A percentile compares a stretch with the other conserved stretches of the same genome.
phyloP scores from a whole-genome alignment of 2,797 vertebrate genomes.

The Arnoldichthys spilopterus region DNA sequence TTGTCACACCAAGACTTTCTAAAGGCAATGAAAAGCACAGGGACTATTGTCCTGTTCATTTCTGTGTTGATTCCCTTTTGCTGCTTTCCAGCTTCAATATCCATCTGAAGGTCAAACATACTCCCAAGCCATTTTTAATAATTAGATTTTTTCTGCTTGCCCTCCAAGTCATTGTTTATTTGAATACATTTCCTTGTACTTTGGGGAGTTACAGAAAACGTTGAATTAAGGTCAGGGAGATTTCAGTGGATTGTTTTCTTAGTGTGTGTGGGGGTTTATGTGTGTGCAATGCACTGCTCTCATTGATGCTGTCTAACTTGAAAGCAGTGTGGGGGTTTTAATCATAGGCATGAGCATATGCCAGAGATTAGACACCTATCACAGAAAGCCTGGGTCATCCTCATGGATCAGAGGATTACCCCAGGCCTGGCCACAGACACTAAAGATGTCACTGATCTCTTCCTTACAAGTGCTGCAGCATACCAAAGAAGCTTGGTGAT shows the following conservation, averaged over 20 bases:
- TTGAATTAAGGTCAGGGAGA: conserved; percentile 41
- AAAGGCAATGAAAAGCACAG: conserved; percentile 16
- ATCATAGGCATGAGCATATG: conserved; percentile 41
- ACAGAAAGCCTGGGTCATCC: conserved; percentile 24
- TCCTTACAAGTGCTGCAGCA: background rate
- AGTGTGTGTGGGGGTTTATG: conserved; percentile 27
- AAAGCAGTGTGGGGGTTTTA: conserved; percentile 38
- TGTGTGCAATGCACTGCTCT: conserved; percentile 27
- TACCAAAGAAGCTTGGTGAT: background rate
- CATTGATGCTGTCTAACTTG: conserved; percentile 31
- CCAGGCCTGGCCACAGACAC: conserved; percentile 1
- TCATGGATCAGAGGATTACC: conserved; percentile 42
- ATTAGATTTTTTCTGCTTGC: conserved; percentile 12
- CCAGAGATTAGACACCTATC: conserved; percentile 40
- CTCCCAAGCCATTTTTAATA: conserved; percentile 31
- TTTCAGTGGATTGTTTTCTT: conserved; percentile 47
- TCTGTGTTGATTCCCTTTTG: conserved; percentile 26
- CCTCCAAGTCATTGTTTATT: conserved; percentile 36
- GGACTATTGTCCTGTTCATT: conserved; percentile 16
- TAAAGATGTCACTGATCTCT: conserved; percentile 18
- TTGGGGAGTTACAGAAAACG: conserved; percentile 37
- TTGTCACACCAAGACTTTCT: conserved; percentile 8
- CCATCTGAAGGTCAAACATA: conserved; percentile 37
- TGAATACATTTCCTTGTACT: conserved; percentile 21
- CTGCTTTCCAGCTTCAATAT: conserved; percentile 14